Evolutionary conservation across 2,888 invertebrate species (phyloP), one percentile per base, ranked within the genome.

Genomic region (Thecocarcelia acutangulata): DNA sequence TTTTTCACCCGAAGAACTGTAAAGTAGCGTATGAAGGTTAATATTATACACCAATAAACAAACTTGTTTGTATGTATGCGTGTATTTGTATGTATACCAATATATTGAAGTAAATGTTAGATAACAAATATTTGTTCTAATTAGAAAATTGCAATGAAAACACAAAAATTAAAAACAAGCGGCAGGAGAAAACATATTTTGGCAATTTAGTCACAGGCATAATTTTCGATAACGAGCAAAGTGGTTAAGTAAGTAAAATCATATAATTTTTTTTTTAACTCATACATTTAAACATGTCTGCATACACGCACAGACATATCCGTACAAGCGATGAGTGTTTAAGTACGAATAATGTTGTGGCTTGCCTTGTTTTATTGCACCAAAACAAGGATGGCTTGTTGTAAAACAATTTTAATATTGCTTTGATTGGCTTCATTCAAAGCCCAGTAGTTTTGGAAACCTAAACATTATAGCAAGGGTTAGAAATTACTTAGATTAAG

Each of bases 221-320:
- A 76, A 61, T 68, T 76, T 68, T 44, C 37, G 46, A 68, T 68
- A 76, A 76, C 68, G 59, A 76, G 19, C 42, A 50, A 9, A 44
- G 33, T 74, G 64, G 64, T 64, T 44, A 64, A 74, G 48, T 58
- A 40, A 66, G n/a, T 44, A 68, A 64, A 58, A 73, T 50, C 37
- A 48, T 44, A 74, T 24, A 21, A 44, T 44, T n/a, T n/a, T 52
- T 69, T 69, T 58, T 13, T n/a, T 48, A 33, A 19, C 17, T 19
- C 19, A 33, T 19, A 24, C 19, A 24, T 6, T 24, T 17, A 28
- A 3, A 46, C n/a, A 48, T 11, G 50, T 15, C 17, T 33, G 9
- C 42, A 40, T 6, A 1, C 24, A n/a, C n/a, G n/a, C n/a, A n/a
- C n/a, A n/a, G n/a, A n/a, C n/a, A n/a, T n/a, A 24, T 2, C 24